Base-by-base conservation (phyloP, 2,797 vertebrate species). In the Todus mexicanus region DNA sequence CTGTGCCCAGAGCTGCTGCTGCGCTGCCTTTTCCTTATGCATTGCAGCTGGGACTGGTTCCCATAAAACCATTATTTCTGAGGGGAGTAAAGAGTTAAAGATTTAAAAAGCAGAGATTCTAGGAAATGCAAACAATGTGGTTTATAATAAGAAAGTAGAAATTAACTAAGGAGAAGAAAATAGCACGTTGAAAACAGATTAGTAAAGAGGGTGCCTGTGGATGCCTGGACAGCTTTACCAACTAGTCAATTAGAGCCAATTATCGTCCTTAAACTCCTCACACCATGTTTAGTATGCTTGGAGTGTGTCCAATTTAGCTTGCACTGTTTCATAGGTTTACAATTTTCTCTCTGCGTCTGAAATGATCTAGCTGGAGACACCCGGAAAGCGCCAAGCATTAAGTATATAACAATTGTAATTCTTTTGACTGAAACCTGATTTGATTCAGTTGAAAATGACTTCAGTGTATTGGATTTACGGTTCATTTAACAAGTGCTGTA, bases 371-470 rank as follows among this genome's bases (percentile, higher is more conserved):
- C 93, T 69, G 92, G 89, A 93, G 74, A 95, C 59, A 68, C 66
- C 75, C 84, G 89, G 86, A 88, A 96, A 97, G 93, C 83, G 77
- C 70, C 38, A 73, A 59, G 91, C 69, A 94, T 96, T 96, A 95
- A 90, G 70, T 89, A 72, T 94, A 78, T 95, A 93, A 96, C 81
- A 92, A 82, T 94, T 89, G 72, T 94, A 96, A 94, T 97, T 94
- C 88, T 97, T 97, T 91, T 97, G 93, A 97, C 84, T 94, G 92
- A 96, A 96, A 86, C 76, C 88, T 96, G 91, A 96, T 97, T 97
- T 97, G 95, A 97, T 97, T 97, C 94, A 91, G 95, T 95, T 86
- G 94, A 97, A 97, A 98, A 96, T 95, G 86, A 97, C 96, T 97
- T 95, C 27, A 77, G 81, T 84, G 94, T 96, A 97, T 96, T 97